phyloP scores from a whole-genome alignment of 2,797 vertebrate species.

The Anas georgica region DNA sequence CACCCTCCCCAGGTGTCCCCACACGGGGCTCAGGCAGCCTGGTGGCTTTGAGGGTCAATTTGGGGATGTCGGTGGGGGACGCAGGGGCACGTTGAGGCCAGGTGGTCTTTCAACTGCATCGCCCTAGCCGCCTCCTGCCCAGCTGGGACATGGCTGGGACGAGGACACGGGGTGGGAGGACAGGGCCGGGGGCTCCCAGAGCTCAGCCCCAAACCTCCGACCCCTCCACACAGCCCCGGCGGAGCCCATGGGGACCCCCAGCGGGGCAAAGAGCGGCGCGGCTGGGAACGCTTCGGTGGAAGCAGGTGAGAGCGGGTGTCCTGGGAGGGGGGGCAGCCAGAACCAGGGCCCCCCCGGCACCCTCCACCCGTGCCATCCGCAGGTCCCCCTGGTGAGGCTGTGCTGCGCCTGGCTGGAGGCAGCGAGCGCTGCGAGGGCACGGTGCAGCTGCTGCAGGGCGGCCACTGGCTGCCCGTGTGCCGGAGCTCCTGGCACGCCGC shows the following conservation, averaged over 20 bases:
- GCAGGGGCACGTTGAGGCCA: too few relatives aligned
- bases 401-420: conserved; percentile 25
- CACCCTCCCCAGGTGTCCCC: fast-evolving
- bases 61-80: too few relatives aligned
- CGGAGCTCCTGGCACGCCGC: neutral
- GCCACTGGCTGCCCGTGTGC: conserved; percentile 13
- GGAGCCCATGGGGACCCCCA: fast-evolving
- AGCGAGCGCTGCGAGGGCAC: conserved; percentile 35
- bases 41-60: neutral
- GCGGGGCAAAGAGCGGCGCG: fast-evolving
- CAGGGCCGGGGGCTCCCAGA: neutral
- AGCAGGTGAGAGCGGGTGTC: neutral
- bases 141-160: too few relatives aligned
- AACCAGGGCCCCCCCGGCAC: too few relatives aligned
- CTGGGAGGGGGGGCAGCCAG: neutral
- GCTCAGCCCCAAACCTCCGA: neutral
- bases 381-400: neutral
- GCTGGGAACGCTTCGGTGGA: neutral
- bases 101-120: neutral
- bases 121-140: neutral
- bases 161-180: neutral
- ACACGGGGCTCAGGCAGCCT: neutral
- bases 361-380: neutral
- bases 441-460: neutral
- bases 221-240: neutral